Conservation (phyloP, 2,888 invertebrate species). For the Mesopsocus fuscifrons region DNA sequence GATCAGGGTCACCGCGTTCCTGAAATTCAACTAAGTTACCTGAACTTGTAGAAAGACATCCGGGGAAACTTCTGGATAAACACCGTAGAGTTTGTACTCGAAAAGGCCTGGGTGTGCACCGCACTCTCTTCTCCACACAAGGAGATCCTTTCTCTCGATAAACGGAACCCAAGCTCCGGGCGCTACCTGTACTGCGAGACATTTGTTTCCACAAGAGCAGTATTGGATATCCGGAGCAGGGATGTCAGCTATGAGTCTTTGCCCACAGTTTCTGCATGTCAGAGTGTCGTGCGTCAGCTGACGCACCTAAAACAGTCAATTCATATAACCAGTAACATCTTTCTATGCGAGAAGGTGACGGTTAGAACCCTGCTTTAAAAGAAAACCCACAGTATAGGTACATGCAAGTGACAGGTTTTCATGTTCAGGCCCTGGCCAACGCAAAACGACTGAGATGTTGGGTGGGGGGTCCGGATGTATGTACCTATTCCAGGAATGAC, state of each 20-base stretch:
- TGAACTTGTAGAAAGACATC: constrained; percentile 67
- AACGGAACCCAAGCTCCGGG: constrained; percentile 54
- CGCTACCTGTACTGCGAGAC: constrained; percentile 13
- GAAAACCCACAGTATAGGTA: too few species aligned
- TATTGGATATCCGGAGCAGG: constrained; percentile 27
- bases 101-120: constrained; percentile 43
- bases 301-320: constrained; percentile 26
- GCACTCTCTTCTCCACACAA: constrained; percentile 60
- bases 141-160: constrained; percentile 55
- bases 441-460: too few species aligned
- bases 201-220: constrained; percentile 25
- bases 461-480: too few species aligned
- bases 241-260: constrained; percentile 26
- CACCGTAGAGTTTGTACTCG: constrained; percentile 74
- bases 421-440: too few species aligned
- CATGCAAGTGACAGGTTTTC: too few species aligned
- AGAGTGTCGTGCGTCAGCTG: constrained; percentile 32
- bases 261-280: constrained; percentile 29
- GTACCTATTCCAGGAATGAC: too few species aligned
- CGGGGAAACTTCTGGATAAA: constrained; percentile 57
- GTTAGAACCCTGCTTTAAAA: too few species aligned
- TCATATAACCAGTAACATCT: too few species aligned
- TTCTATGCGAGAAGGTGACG: too few species aligned
- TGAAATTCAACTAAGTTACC: too few species aligned
- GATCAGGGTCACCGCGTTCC: too few species aligned